Base-by-base conservation (phyloP, 1,140 invertebrate species). In the Coptotermes formosanus region DNA sequence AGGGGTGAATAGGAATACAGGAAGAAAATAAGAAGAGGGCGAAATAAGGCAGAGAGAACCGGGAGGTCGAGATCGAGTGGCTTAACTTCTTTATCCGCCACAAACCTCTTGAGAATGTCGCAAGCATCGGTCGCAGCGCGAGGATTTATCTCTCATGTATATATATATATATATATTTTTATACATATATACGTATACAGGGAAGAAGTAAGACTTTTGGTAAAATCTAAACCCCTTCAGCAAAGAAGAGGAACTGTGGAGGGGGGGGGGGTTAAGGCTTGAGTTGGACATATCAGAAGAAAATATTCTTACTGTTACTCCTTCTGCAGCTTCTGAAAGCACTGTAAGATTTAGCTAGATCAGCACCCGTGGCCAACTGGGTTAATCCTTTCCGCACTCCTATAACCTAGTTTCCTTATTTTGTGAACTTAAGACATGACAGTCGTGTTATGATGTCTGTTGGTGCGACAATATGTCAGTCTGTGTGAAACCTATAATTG, bases 1-100 rank as follows among this genome's bases (percentile, higher is more conserved):
- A 75, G 64, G 64, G 64, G 64, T 75, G 64, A 75, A 75, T 75
- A 75, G 64, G 64, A 75, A 75, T 16, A n/a, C 64, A 75, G 64
- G 64, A 25, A 75, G 25, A 30, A 25, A 75, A 75, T 25, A 16
- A 19, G n/a, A 25, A 75, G 64, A 9, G 6, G 64, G 64, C 8
- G 25, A 25, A 75, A 55, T 55, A 55, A 55, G 19, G 52, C 52
- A 21, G 52, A 55, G 52, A 0, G 19, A 55, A 55, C 52, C 52
- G 52, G 64, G 64, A 75, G 64, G 64, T 75, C 64, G 64, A 30
- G 14, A 75, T 75, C 64, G 64, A 75, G 64, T 75, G 64, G 64
- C n/a, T 75, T 75, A 75, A 75, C 64, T 75, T 75, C 64, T 75
- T 75, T 75, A 75, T 75, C 64, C 64, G 3, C 64, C 64, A 30